A percentile compares a stretch with the other conserved stretches of the same genome.
Conservation (phyloP, 2,113 vertebrate genomes). For the Cynoglossus semilaevis region DNA sequence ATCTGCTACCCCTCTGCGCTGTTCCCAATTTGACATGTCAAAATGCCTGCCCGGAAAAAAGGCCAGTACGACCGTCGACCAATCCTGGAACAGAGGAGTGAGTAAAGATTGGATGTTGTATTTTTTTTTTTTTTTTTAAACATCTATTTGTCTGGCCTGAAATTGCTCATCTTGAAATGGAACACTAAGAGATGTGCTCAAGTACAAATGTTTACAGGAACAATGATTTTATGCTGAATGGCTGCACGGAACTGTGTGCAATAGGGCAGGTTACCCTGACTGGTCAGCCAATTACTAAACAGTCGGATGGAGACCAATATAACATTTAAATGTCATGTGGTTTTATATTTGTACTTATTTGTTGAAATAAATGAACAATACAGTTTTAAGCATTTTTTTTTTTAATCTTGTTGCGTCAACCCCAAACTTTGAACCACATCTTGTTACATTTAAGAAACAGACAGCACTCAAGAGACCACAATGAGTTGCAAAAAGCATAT, state of each 20-base stretch:
- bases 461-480: too few species aligned
- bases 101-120: background rate
- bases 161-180: background rate
- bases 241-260: background rate
- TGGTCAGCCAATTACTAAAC: too few species aligned
- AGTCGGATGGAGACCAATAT: too few species aligned
- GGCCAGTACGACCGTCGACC: background rate
- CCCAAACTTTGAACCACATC: too few species aligned
- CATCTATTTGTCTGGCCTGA: background rate
- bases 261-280: background rate
- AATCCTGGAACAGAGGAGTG: background rate
- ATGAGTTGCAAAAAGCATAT: too few species aligned
- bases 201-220: background rate
- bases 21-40: background rate
- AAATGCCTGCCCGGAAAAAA: background rate
- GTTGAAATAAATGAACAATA: too few species aligned
- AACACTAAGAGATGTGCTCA: background rate
- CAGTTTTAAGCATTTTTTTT: too few species aligned
- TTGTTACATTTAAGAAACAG: too few species aligned
- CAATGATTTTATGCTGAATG: background rate
- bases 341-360: too few species aligned
- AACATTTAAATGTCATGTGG: too few species aligned
- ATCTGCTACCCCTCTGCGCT: background rate
- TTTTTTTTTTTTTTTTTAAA: background rate
- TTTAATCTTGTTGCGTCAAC: too few species aligned